Evolutionary conservation across 2,888 invertebrate species (phyloP).

Genomic region (Diaphora mendica): DNA sequence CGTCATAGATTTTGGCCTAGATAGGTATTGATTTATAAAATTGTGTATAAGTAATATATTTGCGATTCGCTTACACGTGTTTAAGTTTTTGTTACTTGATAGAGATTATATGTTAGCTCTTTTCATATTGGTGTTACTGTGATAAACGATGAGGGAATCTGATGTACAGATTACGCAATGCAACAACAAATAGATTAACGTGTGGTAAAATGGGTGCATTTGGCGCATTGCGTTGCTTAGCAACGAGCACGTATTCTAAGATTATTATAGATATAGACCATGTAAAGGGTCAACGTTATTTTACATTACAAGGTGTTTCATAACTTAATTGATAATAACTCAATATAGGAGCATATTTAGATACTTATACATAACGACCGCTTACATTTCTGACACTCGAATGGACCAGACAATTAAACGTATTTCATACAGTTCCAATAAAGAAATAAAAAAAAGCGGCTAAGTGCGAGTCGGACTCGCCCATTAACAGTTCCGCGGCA

Average conservation of each 20-base stretch:
- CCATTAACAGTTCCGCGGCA: too few species aligned
- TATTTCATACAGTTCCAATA: neutral
- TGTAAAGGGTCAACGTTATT: constrained; percentile 17
- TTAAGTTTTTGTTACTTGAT: neutral
- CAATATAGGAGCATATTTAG: neutral
- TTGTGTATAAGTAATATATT: constrained; percentile 48
- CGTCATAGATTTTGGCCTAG: constrained; percentile 33
- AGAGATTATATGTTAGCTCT: neutral
- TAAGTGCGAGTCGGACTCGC: too few species aligned
- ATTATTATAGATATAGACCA: constrained; percentile 35
- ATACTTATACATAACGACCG: neutral
- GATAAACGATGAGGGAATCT: constrained; percentile 5
- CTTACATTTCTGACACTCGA: neutral
- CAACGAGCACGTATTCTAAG: constrained; percentile 58
- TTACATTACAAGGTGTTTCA: neutral
- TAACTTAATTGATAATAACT: neutral
- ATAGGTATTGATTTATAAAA: constrained; percentile 68
- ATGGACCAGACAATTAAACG: neutral
- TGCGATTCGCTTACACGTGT: constrained; percentile 14
- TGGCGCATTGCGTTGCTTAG: constrained; percentile 79
- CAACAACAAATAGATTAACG: constrained; percentile 47
- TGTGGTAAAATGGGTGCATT: constrained; percentile 66
- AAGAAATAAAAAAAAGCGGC: neutral
- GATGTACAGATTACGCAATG: constrained; percentile 48
- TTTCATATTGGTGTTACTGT: constrained; percentile 3